Evolutionary conservation across 2,797 vertebrate genomes (phyloP).

Genomic region (Pipistrellus pygmaeus): DNA sequence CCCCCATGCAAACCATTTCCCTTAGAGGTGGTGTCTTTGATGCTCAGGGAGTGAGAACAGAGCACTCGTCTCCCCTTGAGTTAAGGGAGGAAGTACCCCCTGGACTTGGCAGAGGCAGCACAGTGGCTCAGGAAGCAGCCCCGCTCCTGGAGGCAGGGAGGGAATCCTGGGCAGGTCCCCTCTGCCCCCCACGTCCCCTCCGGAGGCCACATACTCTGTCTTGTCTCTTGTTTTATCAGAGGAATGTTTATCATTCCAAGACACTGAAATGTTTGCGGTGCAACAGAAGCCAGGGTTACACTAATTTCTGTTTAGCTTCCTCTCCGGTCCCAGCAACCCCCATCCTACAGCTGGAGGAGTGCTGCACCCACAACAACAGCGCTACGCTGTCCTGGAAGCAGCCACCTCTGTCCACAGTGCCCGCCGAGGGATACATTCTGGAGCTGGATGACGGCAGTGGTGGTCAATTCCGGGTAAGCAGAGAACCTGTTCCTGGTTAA

Average conservation of each 20-base stretch:
- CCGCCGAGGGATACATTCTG: constrained; percentile 98
- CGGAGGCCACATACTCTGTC: background rate
- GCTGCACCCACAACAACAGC: constrained; percentile 98
- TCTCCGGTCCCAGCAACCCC: constrained; percentile 96
- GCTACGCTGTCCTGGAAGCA: constrained; percentile 99
- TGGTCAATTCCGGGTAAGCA: constrained; percentile 96
- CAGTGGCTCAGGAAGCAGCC: background rate
- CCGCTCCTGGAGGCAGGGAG: background rate
- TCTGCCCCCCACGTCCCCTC: fast-evolving
- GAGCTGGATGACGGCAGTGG: constrained; percentile 97
- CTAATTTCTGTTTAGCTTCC: constrained; percentile 89
- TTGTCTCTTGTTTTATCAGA: background rate
- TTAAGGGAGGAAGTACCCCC: background rate
- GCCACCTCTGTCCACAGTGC: constrained; percentile 95
- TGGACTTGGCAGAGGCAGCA: background rate
- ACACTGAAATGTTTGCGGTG: background rate
- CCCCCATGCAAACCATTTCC: background rate
- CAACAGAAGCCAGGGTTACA: constrained; percentile 74
- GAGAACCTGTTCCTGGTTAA: background rate
- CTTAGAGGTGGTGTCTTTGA: background rate
- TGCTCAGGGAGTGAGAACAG: background rate
- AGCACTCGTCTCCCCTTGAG: background rate
- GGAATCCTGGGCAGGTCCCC: no score
- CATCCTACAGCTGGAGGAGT: constrained; percentile 98
- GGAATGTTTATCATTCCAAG: background rate